Base-by-base conservation (phyloP, 2,888 invertebrate genomes). In the Eupithecia vulgata region DNA sequence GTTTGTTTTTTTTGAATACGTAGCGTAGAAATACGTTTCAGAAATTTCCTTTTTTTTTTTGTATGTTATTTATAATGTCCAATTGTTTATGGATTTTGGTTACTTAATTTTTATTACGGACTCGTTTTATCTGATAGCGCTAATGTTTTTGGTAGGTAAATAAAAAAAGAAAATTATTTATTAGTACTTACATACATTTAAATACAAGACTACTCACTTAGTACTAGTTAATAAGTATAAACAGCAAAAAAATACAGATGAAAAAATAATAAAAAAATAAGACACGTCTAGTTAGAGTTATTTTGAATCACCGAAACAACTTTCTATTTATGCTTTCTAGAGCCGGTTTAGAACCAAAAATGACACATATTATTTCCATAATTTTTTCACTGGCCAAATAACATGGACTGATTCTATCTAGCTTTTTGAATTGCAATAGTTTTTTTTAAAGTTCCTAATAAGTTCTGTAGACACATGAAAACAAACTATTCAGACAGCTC, bases 291-390 rank as follows among this genome's bases (percentile, higher is more conserved):
- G 21, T 10, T 13, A 25, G 25, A 57, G 25, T 17, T 66, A 42
- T 34, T 35, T 35, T 12, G 25, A 45, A 67, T 35, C 17, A 21
- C 5, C 35, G 30, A 77, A 68, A 72, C 61, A 74, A 73, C 79
- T 78, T 79, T 79, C 79, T 76, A 57, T 57, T 68, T 72, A 72
- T 78, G 75, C 79, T 77, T 71, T 40, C 68, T 71, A 70, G 25
- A 66, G 40, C 61, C 35, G 21, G 68, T 25, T 57, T 10, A 25
- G 57, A 25, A 21, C 8, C 12, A 25, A 57, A 25, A 25, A 57
- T 21, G 25, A 12, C 25, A 5, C 52, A 52, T 1, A 57, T 57
- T 5, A 57, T 57, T 25, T 25, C 10, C 21, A 57, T 25, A 57
- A 5, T 1, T 25, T 13, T n/a, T 25, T 25, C 21, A 25, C 5